phyloP scores from a whole-genome alignment of 2,888 invertebrate species.

The Unio delphinus region DNA sequence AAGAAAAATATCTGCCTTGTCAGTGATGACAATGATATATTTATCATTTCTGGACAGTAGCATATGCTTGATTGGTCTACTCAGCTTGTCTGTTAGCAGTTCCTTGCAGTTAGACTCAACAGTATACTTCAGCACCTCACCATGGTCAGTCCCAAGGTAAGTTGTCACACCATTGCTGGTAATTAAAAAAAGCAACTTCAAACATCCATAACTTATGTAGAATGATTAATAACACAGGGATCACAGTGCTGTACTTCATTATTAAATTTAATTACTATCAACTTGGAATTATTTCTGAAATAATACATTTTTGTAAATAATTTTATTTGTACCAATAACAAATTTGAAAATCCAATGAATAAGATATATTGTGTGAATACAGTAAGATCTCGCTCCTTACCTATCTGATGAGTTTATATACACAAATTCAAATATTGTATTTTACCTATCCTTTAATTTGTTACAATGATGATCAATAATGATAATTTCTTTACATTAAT shows the following conservation, averaged over 20 bases:
- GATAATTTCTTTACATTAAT: too few species aligned
- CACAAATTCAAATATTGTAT: too few species aligned
- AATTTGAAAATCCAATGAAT: too few species aligned
- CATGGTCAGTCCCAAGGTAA: conserved; percentile 38
- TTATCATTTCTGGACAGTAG: conserved; percentile 35
- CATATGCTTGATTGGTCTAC: conserved; percentile 22
- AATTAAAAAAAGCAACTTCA: background rate
- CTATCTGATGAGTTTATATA: too few species aligned
- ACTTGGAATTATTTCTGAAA: too few species aligned
- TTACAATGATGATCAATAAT: too few species aligned
- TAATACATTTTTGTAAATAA: too few species aligned
- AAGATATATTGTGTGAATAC: too few species aligned
- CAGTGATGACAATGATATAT: conserved; percentile 26
- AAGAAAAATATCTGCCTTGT: background rate
- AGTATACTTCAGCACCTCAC: conserved; percentile 29
- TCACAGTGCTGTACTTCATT: background rate
- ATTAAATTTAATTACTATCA: too few species aligned
- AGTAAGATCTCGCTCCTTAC: too few species aligned
- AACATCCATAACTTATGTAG: background rate
- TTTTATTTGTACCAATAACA: too few species aligned
- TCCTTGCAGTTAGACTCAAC: conserved; percentile 13
- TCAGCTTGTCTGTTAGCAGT: conserved; percentile 13
- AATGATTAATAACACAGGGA: background rate
- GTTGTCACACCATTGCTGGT: conserved; percentile 28
- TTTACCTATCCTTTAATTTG: too few species aligned